phyloP scores from a whole-genome alignment of 2,888 invertebrate species.

The Lasioglossum marginatum region DNA sequence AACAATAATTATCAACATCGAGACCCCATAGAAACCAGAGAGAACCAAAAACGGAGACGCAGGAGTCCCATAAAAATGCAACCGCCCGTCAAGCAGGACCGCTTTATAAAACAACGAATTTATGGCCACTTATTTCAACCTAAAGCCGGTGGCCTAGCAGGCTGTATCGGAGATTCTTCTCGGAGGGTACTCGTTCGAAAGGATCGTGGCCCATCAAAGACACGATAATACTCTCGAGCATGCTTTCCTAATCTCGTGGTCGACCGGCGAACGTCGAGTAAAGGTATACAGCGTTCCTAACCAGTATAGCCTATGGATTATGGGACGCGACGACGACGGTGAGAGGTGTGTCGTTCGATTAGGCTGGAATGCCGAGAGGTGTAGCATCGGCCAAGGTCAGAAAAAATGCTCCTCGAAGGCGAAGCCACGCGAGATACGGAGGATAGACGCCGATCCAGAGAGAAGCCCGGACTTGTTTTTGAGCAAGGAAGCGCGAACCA shows the following conservation, averaged over 20 bases:
- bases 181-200: not conserved
- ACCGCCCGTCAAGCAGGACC: not conserved
- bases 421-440: slow-evolving; percentile 55
- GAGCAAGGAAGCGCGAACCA: slow-evolving; percentile 33
- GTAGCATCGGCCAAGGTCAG: slow-evolving; percentile 76
- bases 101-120: slow-evolving; percentile 26
- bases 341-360: slow-evolving; percentile 78
- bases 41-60: not conserved
- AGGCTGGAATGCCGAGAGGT: slow-evolving; percentile 79
- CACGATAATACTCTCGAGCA: not conserved
- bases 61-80: not conserved
- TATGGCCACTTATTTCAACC: not conserved
- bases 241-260: slow-evolving; percentile 40
- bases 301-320: slow-evolving; percentile 27
- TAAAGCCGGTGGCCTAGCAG: not conserved
- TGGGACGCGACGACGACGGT: slow-evolving; percentile 45
- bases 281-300: slow-evolving; percentile 14
- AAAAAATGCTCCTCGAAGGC: slow-evolving; percentile 59
- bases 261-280: not conserved
- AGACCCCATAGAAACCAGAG: not conserved
- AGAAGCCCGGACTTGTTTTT: slow-evolving; percentile 57
- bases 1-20: not conserved
- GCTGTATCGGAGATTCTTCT: not conserved
- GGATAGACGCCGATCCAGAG: slow-evolving; percentile 34
- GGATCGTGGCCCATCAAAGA: not conserved